Conservation (phyloP, 2,113 vertebrate genomes). For the Eublepharis macularius region DNA sequence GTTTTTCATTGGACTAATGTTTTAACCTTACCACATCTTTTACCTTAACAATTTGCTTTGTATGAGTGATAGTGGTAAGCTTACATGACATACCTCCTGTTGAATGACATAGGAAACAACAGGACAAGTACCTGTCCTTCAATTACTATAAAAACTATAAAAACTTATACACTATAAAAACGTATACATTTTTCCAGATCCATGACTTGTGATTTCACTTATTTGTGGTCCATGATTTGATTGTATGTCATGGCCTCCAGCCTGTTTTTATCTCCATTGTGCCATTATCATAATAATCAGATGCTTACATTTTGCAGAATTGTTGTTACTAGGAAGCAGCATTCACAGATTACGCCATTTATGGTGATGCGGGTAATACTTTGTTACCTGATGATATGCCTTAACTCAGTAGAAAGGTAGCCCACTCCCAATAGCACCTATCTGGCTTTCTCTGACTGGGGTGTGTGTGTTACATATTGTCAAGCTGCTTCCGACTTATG, state of each 20-base stretch:
- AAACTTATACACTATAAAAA: no score
- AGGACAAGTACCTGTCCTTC: background rate
- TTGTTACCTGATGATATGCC: background rate
- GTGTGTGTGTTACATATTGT: no score
- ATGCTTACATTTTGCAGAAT: no score
- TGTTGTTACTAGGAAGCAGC: no score
- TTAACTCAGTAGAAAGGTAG: background rate
- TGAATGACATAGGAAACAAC: rapidly evolving
- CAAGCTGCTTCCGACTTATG: no score
- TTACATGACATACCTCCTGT: background rate
- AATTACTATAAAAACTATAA: background rate
- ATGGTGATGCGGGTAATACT: background rate
- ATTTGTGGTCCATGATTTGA: no score
- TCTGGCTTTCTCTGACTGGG: background rate
- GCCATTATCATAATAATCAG: no score
- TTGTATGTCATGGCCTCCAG: no score
- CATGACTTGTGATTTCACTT: no score
- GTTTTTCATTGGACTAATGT: background rate
- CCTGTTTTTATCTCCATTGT: no score
- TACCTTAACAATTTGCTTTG: background rate
- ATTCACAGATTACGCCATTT: no score
- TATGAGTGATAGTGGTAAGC: background rate
- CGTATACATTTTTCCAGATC: no score
- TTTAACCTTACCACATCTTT: background rate
- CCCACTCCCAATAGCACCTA: background rate